A percentile compares a stretch with the other conserved stretches of the same genome.
These are phyloP conservation scores for Dipodomys spectabilis DNA, from an alignment of 2,113 vertebrate species.

Conservation along the genomic window DNA sequence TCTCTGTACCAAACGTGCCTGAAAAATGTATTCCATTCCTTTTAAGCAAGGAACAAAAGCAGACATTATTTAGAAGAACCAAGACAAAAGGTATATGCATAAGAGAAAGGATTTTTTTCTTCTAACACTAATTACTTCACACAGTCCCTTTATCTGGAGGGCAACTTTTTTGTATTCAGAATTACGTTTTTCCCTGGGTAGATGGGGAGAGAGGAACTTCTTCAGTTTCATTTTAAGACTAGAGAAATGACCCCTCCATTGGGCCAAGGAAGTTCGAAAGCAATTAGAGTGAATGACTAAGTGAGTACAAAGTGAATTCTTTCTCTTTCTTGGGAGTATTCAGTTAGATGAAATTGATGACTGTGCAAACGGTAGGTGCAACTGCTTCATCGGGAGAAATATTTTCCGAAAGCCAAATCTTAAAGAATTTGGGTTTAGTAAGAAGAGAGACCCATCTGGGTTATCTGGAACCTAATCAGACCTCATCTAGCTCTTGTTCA, in stretches of 20 bases:
- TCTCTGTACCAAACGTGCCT: slow-evolving; percentile 13
- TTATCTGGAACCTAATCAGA: not conserved
- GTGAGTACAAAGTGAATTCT: slow-evolving; percentile 74
- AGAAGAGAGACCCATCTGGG: not conserved
- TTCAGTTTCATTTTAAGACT: slow-evolving; percentile 70
- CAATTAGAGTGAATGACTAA: slow-evolving; percentile 67
- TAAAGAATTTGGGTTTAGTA: not conserved
- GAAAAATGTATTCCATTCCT: slow-evolving; percentile 12
- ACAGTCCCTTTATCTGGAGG: slow-evolving; percentile 57
- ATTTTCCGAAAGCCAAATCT: not conserved
- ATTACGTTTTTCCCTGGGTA: slow-evolving; percentile 67
- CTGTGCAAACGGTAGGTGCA: not conserved
- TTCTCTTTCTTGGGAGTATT: slow-evolving; percentile 51
- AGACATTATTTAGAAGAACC: slow-evolving; percentile 54
- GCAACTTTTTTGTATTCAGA: slow-evolving; percentile 66
- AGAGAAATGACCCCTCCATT: slow-evolving; percentile 60
- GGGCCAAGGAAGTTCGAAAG: slow-evolving; percentile 72
- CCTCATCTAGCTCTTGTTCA: not conserved
- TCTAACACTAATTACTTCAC: slow-evolving; percentile 73
- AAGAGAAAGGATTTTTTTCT: slow-evolving; percentile 70
- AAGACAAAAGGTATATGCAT: slow-evolving; percentile 68
- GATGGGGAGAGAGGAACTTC: not conserved
- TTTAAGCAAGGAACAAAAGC: slow-evolving; percentile 66
- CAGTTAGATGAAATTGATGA: slow-evolving; percentile 41
- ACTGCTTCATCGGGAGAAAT: not conserved